A percentile compares a stretch with the other conserved stretches of the same genome.
These are phyloP conservation scores for Heliconius melpomene DNA, from an alignment of 1,140 invertebrate genomes.

Conservation along the genomic window DNA sequence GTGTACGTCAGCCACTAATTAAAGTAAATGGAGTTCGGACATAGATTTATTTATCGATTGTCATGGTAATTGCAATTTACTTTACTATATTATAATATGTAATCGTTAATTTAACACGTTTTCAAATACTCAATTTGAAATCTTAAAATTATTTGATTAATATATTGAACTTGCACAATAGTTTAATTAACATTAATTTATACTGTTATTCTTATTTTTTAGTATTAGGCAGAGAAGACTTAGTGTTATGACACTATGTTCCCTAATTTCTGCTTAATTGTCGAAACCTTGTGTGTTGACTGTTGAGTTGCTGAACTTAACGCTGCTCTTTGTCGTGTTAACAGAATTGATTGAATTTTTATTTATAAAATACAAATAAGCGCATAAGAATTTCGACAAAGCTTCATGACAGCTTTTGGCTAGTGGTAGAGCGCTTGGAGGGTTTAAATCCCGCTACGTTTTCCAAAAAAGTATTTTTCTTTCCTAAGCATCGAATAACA, in stretches of 20 bases:
- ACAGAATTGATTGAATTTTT: neutral
- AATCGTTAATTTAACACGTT: constrained; percentile 4
- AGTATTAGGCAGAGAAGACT: too few relatives aligned
- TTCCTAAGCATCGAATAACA: neutral
- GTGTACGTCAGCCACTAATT: neutral
- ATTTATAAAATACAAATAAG: neutral
- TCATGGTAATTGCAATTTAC: constrained; percentile 10
- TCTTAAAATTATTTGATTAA: neutral
- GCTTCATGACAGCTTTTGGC: too few relatives aligned
- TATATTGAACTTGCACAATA: neutral
- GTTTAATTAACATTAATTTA: neutral
- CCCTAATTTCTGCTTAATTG: too few relatives aligned
- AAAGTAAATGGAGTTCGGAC: constrained; percentile 9
- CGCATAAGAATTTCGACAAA: too few relatives aligned
- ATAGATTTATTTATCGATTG: constrained; percentile 7
- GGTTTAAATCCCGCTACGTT: too few relatives aligned
- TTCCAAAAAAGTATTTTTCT: neutral
- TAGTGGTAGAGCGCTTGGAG: too few relatives aligned
- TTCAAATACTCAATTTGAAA: neutral
- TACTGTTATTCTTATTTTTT: too few relatives aligned
- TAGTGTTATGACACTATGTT: too few relatives aligned
- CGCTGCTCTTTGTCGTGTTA: too few relatives aligned
- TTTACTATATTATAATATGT: constrained; percentile 5
- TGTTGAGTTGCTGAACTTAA: too few relatives aligned
- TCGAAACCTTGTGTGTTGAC: too few relatives aligned